Evolutionary conservation across 2,797 vertebrate genomes (phyloP).

Genomic region (Hirundo rustica): DNA sequence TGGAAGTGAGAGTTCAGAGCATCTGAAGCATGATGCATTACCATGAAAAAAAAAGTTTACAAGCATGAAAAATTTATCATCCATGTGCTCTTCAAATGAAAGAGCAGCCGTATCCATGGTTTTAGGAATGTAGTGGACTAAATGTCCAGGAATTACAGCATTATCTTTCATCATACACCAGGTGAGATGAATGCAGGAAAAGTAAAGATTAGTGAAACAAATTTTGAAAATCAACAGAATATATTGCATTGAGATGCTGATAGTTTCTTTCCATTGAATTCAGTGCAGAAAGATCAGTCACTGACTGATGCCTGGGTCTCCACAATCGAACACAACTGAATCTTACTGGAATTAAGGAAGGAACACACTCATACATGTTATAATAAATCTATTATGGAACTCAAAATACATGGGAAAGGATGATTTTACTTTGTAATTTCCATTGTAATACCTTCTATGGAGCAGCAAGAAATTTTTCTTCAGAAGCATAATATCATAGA

Average conservation of each 20-base stretch:
- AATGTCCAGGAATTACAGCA: not conserved
- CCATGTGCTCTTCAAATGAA: not conserved
- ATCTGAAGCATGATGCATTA: not conserved
- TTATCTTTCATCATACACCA: not conserved
- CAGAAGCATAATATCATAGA: not conserved
- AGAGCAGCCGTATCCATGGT: not conserved
- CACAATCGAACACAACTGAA: not conserved
- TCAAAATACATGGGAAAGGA: not conserved
- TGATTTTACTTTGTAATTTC: not conserved
- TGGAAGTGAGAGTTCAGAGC: not conserved
- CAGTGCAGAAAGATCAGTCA: not conserved
- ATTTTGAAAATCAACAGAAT: not conserved
- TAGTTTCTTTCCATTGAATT: not conserved
- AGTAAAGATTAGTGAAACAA: not conserved
- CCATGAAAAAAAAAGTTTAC: not conserved
- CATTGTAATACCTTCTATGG: not conserved
- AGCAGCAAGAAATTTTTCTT: not conserved
- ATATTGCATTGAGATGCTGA: not conserved
- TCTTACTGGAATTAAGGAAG: conserved; percentile 1
- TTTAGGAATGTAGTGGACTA: not conserved
- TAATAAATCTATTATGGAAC: not conserved
- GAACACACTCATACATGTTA: not conserved
- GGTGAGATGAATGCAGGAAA: not conserved
- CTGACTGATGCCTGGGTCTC: not conserved
- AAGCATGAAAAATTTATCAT: not conserved